Conservation (phyloP, 2,113 vertebrate genomes). For the Calypte anna region DNA sequence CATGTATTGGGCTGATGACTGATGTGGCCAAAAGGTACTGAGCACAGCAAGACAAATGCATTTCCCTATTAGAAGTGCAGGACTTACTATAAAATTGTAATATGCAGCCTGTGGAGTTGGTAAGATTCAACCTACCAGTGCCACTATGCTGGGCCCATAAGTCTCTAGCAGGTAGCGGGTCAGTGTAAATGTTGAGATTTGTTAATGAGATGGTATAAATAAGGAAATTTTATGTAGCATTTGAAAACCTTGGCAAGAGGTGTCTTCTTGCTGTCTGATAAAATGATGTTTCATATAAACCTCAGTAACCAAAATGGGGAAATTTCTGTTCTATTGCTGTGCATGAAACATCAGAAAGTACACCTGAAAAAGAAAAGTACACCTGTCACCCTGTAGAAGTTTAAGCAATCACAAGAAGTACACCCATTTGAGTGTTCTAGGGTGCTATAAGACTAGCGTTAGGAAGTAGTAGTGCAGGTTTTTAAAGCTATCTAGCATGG, state of each 20-base stretch:
- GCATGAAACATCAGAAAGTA: background rate
- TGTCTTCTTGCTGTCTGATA: background rate
- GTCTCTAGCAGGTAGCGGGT: background rate
- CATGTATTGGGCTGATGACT: background rate
- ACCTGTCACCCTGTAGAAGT: background rate
- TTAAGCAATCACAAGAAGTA: background rate
- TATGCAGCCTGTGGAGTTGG: background rate
- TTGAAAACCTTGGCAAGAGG: background rate
- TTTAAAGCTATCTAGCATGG: background rate
- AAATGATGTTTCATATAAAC: background rate
- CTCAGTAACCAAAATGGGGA: constrained; percentile 6
- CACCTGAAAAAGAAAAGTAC: background rate
- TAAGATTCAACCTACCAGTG: background rate
- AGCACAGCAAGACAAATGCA: background rate
- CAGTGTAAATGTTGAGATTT: background rate
- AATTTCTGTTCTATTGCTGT: background rate
- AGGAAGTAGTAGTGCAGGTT: background rate
- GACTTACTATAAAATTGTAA: constrained; percentile 13
- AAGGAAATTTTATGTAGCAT: background rate
- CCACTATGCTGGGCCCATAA: background rate
- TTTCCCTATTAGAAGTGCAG: background rate
- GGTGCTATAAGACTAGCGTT: background rate
- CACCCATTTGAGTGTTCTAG: background rate
- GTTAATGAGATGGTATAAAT: background rate
- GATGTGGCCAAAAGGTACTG: background rate